phyloP scores from a whole-genome alignment of 2,888 invertebrate species.

The Lasioglossum pauxillum region DNA sequence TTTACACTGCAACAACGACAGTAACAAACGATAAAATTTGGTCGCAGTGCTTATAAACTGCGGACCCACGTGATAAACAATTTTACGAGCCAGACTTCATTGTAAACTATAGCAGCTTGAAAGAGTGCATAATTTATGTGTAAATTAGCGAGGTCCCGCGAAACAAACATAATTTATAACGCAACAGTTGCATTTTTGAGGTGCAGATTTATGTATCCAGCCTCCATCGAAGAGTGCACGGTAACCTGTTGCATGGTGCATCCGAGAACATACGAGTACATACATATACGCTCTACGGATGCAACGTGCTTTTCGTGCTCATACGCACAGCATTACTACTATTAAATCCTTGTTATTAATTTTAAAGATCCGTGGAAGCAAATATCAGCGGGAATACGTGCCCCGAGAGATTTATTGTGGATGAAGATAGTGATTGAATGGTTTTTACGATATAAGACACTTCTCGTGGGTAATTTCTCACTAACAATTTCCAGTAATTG shows the following conservation, averaged over 20 bases:
- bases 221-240: constrained; percentile 11
- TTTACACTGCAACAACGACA: constrained; percentile 19
- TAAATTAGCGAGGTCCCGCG: constrained; percentile 33
- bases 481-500: not conserved
- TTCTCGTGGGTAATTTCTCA: not conserved
- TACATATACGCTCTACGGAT: constrained; percentile 30
- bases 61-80: constrained; percentile 28
- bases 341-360: constrained; percentile 5
- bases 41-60: constrained; percentile 26
- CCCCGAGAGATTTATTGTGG: constrained; percentile 14
- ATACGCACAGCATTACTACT: not conserved
- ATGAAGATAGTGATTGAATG: constrained; percentile 2
- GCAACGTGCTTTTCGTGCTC: not conserved
- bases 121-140: constrained; percentile 33
- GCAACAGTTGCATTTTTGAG: constrained; percentile 24
- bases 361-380: not conserved
- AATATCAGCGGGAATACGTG: constrained; percentile 3
- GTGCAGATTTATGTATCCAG: constrained; percentile 46
- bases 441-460: not conserved
- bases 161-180: constrained; percentile 38
- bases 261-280: not conserved
- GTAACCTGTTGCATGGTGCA: constrained; percentile 30
- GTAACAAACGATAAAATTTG: not conserved
- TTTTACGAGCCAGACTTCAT: constrained; percentile 26
- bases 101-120: not conserved